Base-by-base conservation (phyloP, 2,113 vertebrate species). In the Eleginops maclovinus region DNA sequence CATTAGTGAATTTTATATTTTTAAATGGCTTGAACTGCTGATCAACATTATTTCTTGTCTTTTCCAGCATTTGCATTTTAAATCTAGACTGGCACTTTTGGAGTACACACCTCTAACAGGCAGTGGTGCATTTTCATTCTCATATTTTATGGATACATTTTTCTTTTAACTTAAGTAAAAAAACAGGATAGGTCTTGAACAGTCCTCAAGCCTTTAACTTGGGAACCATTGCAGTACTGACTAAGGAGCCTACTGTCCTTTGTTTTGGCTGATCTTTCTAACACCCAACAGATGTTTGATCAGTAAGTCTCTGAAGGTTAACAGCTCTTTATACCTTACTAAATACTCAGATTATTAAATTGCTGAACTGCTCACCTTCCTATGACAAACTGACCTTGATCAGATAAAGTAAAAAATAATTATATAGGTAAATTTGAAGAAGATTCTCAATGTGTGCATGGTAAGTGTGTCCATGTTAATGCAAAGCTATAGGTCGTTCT, bases 331-430 rank as follows among this genome's bases (percentile, higher is more conserved):
- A 51, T 75, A 46, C 53, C 69, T 71, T 74, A 51, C 81, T 58
- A 84, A 90, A 62, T 84, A 89, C 69, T 81, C 44, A 81, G 71
- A 88, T 91, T 75, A 81, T 63, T 41, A 82, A 81, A 66, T 81
- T 90, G 78, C 22, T 77, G 28, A 69, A 68, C 47, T 31, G 72
- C 59, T 73, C 47, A 74, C 82, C 74, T 81, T 80, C 50, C 31
- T 36, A 5, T 36, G 31, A 73, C 50, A 54, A 53, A 62, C 22
- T 74, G 49, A 74, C 78, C 62, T 60, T 53, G 47, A 11, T 19
- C 13, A 11, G 73, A 77, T 74, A 11, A 40, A 71, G 47, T 41
- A 28, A 14, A 54, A 58, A 54, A 17, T 28, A 49, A 2, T 67
- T 17, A 15, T 24, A 9, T 53, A 10, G 67, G 16, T 59, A 22